Evolutionary conservation across 2,888 invertebrate species (phyloP).

Genomic region (Ichneumoninae sp.): DNA sequence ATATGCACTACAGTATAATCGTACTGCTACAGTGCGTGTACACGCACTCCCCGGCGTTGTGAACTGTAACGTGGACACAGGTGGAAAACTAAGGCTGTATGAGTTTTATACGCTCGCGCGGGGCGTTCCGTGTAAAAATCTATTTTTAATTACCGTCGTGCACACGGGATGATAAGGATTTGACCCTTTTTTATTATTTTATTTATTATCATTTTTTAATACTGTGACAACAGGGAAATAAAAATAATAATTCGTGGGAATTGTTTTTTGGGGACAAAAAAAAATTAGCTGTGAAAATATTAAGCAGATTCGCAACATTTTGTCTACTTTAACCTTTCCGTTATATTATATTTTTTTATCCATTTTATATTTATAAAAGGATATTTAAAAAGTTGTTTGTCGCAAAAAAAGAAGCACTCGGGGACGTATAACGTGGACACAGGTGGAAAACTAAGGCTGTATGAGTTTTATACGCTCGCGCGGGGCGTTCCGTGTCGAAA

Average conservation of each 20-base stretch:
- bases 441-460: constrained; percentile 40
- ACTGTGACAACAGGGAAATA: no score
- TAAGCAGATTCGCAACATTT: no score
- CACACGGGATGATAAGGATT: no score
- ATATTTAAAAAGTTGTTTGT: no score
- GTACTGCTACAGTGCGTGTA: constrained; percentile 18
- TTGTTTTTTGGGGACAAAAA: no score
- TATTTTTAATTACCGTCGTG: background rate
- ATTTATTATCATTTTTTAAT: no score
- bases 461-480: constrained; percentile 1
- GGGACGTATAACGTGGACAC: constrained; percentile 4
- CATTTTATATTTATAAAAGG: no score
- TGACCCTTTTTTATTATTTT: no score
- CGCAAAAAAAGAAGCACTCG: background rate
- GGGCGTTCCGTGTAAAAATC: background rate
- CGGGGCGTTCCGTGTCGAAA: background rate
- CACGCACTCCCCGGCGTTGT: constrained; percentile 14
- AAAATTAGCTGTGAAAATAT: no score
- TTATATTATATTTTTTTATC: no score
- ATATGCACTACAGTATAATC: constrained; percentile 42
- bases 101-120: constrained; percentile 1
- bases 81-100: constrained; percentile 41
- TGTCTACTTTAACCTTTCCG: no score
- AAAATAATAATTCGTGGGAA: no score
- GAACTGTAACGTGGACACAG: constrained; percentile 45